Conservation (phyloP, 2,797 vertebrate species). For the Leptodactylus fallax region DNA sequence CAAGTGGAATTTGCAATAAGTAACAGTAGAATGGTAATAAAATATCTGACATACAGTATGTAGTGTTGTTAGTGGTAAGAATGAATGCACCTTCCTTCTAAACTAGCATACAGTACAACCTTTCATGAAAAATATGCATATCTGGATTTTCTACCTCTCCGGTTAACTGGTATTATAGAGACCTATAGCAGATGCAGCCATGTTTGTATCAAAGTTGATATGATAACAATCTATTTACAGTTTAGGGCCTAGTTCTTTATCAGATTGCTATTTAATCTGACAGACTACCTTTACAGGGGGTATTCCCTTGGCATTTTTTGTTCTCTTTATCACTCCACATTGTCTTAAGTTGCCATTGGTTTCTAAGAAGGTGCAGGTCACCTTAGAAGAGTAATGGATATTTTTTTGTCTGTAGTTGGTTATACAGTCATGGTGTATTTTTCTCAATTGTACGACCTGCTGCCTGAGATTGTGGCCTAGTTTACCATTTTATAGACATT, state of each 20-base stretch:
- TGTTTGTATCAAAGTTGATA: slow-evolving; percentile 3
- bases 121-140: slow-evolving; percentile 36
- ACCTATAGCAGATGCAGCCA: slow-evolving; percentile 8
- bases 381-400: slow-evolving; percentile 12
- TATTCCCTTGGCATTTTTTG: neutral
- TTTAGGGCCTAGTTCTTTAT: slow-evolving; percentile 14
- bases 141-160: slow-evolving; percentile 47
- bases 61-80: slow-evolving; percentile 42
- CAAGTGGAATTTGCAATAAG: slow-evolving; percentile 13
- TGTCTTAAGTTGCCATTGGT: neutral
- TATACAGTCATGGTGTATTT: neutral
- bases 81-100: slow-evolving; percentile 54
- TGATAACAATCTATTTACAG: no score
- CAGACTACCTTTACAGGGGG: slow-evolving; percentile 4
- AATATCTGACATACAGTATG: neutral
- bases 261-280: neutral
- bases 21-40: neutral
- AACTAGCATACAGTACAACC: slow-evolving; percentile 11
- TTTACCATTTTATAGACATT: neutral
- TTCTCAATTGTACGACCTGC: neutral
- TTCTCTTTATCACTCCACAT: neutral
- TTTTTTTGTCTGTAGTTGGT: neutral
- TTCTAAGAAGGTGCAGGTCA: slow-evolving; percentile 22
- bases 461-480: neutral
- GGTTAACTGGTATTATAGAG: slow-evolving; percentile 13